Evolutionary conservation across 2,888 invertebrate genomes (phyloP).

Genomic region (Phaonia tiefii): DNA sequence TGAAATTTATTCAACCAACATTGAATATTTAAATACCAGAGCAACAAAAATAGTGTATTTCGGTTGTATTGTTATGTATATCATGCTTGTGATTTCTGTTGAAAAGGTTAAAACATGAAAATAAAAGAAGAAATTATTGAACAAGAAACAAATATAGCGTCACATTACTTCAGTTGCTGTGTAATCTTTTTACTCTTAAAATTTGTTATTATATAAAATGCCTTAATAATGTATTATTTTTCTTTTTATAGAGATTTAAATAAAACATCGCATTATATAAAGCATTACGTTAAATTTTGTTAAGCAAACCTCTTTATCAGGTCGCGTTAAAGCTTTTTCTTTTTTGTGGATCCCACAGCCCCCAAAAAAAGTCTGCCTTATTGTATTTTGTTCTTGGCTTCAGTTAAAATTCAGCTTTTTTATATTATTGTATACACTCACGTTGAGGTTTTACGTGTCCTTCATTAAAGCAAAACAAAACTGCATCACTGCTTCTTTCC

Average conservation of each 20-base stretch:
- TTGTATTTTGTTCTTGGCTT: slow-evolving; percentile 39
- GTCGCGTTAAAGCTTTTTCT: not conserved
- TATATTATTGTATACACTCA: not conserved
- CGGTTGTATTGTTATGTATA: too few relatives aligned
- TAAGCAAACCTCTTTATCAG: not conserved
- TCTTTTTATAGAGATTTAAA: slow-evolving; percentile 14
- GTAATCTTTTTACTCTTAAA: slow-evolving; percentile 58
- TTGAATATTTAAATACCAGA: too few relatives aligned
- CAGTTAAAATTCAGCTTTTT: slow-evolving; percentile 51
- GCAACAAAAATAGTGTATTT: too few relatives aligned
- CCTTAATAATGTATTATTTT: slow-evolving; percentile 53
- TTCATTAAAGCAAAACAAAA: not conserved
- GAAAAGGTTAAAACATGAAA: not conserved
- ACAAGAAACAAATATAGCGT: slow-evolving; percentile 24
- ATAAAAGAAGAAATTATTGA: not conserved
- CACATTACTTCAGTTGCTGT: too few relatives aligned
- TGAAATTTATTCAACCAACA: too few relatives aligned
- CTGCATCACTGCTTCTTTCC: not conserved
- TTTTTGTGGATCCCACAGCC: slow-evolving; percentile 16
- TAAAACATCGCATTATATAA: too few relatives aligned
- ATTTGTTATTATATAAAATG: slow-evolving; percentile 65
- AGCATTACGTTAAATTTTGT: too few relatives aligned
- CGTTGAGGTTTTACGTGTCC: slow-evolving; percentile 25
- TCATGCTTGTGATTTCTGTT: too few relatives aligned
- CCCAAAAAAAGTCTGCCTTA: slow-evolving; percentile 58